A percentile compares a stretch with the other conserved stretches of the same genome.
phyloP scores from a whole-genome alignment of 2,113 vertebrate genomes.

The Podarcis muralis region DNA sequence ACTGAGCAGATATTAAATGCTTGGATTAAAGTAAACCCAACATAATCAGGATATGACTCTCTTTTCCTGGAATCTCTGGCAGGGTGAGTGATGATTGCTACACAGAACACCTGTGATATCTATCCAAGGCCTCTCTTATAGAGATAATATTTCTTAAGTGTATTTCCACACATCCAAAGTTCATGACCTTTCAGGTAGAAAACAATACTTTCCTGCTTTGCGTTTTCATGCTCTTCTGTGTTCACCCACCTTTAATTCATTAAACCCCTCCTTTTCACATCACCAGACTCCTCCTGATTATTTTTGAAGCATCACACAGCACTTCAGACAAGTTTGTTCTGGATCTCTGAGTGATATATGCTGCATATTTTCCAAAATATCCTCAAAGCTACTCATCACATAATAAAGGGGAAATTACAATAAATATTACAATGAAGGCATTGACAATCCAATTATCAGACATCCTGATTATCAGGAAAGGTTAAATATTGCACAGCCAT shows the following conservation, averaged over 20 bases:
- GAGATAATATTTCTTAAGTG: too few relatives aligned
- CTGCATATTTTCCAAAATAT: neutral
- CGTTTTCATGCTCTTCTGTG: neutral
- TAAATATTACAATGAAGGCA: neutral
- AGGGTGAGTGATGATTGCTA: neutral
- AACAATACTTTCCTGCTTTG: neutral
- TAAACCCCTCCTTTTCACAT: neutral
- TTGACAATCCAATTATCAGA: neutral
- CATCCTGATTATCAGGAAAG: neutral
- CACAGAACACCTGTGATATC: neutral
- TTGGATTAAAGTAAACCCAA: neutral
- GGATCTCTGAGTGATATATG: too few relatives aligned
- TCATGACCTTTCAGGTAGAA: too few relatives aligned
- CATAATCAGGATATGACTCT: neutral
- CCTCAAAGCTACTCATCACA: neutral
- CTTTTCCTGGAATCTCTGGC: neutral
- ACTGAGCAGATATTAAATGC: neutral
- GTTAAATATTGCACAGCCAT: neutral
- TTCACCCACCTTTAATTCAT: neutral
- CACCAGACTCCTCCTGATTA: too few relatives aligned
- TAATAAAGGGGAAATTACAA: too few relatives aligned
- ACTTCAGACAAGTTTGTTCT: too few relatives aligned
- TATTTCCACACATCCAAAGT: too few relatives aligned
- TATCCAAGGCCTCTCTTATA: too few relatives aligned
- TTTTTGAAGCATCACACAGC: too few relatives aligned